Base-by-base conservation (phyloP, 2,888 invertebrate genomes). In the Parnassius orleans region DNA sequence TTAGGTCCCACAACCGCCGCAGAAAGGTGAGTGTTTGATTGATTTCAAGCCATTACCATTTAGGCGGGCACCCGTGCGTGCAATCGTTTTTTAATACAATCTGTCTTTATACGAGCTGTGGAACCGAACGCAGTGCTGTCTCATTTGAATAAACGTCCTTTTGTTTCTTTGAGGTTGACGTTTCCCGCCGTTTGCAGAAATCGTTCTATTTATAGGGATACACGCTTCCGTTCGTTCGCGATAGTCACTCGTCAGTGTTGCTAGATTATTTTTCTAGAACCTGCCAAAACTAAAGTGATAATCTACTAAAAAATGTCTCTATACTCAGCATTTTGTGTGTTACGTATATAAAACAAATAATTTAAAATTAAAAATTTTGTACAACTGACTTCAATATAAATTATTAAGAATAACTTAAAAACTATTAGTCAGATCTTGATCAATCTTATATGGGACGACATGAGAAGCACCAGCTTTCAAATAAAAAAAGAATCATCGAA, bases 21-120 rank as follows among this genome's bases (percentile, higher is more conserved):
- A 56, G 59, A 65, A 73, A 81, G 80, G 84, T 82, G 83, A 74
- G 68, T 72, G 79, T 71, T 76, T 85, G 84, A 85, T 84, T 84
- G 84, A 85, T 84, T 80, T 75, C 72, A 66, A 68, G 69, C 71
- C 68, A 71, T 72, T 72, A 73, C 73, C 76, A 76, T 78, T 81
- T 78, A 77, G 68, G 70, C 67, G 74, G 19, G 65, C 77, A 75
- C 71, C 78, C 75, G 68, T 72, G 72, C 76, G 70, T 54, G 64
- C 43, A 43, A 15, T 15, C 47, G 48, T 11, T 24, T 51, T 53
- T 43, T 11, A 46, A 7, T n/a, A 12, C 48, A 14, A 15, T 15
- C 43, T 19, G 33, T 59, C 59, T 52, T 61, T 48, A 53, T 41
- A 12, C 41, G 53, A 53, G 42, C 12, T 61, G 53, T 61, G 64